Base-by-base conservation (phyloP, 1,140 invertebrate genomes). In the Gonatopus flavifemur region DNA sequence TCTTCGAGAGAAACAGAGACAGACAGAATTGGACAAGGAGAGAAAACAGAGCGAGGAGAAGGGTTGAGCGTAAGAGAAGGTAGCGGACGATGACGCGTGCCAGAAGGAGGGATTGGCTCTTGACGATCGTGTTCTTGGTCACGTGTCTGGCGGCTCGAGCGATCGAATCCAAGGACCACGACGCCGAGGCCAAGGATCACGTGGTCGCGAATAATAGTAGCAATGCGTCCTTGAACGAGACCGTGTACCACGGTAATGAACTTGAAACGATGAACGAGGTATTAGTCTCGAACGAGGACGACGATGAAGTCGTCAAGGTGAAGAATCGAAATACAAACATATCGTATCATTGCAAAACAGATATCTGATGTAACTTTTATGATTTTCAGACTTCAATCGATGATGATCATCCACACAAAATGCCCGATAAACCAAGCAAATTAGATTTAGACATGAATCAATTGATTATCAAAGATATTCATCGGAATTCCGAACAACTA, bases 351-450 rank as follows among this genome's bases (percentile, higher is more conserved):
- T n/a, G n/a, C n/a, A n/a, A n/a, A n/a, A n/a, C n/a, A n/a, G n/a
- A n/a, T n/a, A n/a, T n/a, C n/a, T n/a, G n/a, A n/a, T n/a, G n/a
- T n/a, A n/a, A n/a, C n/a, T n/a, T n/a, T n/a, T n/a, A n/a, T n/a
- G n/a, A n/a, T n/a, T n/a, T n/a, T n/a, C n/a, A n/a, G n/a, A n/a
- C n/a, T n/a, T n/a, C n/a, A n/a, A n/a, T n/a, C n/a, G n/a, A n/a
- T n/a, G 33, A 35, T 1, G 9, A 42, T 12, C 64, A 77, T 47
- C 67, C 66, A 0, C 67, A 78, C 39, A 39, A 15, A 2, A 28
- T 46, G 9, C 33, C 36, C 0, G 66, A 52, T 1, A 78, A 78
- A 45, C 76, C 76, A 0, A 60, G 50, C 4, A 78, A 75, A 42
- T 64, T 78, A 18, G 75, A 78, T 15, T 1, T 64, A 19, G 67